A percentile compares a stretch with the other conserved stretches of the same genome.
phyloP scores from a whole-genome alignment of 2,113 vertebrate genomes.

The Lamprologus ornatipinnis region DNA sequence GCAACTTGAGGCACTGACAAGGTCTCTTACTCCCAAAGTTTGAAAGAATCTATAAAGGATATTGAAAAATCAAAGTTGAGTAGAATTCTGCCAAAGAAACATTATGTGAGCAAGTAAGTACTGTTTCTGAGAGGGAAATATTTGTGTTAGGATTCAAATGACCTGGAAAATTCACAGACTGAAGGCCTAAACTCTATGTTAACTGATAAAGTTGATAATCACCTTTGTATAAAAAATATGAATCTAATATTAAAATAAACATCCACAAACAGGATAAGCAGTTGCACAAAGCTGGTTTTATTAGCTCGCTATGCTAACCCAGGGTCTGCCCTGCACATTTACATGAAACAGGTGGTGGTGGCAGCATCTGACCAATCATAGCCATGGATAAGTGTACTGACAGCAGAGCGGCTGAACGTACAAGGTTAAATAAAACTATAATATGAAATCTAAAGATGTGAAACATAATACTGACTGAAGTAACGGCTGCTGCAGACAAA shows the following conservation, averaged over 20 bases:
- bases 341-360: neutral
- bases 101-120: neutral
- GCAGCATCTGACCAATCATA: neutral
- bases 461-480: neutral
- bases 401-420: neutral
- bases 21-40: neutral
- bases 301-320: neutral
- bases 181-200: neutral
- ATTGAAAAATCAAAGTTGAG: neutral
- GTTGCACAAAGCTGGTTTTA: neutral
- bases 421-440: neutral
- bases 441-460: neutral
- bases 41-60: neutral
- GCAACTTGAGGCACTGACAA: neutral
- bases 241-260: neutral
- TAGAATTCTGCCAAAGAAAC: neutral
- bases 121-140: neutral
- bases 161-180: neutral
- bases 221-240: neutral
- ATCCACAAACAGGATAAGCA: neutral
- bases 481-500: neutral
- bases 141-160: neutral
- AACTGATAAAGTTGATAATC: neutral
- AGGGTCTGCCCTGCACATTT: neutral
- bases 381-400: neutral